These are phyloP conservation scores for Archips xylosteana DNA, from an alignment of 2,888 invertebrate species.

Conservation along the genomic window DNA sequence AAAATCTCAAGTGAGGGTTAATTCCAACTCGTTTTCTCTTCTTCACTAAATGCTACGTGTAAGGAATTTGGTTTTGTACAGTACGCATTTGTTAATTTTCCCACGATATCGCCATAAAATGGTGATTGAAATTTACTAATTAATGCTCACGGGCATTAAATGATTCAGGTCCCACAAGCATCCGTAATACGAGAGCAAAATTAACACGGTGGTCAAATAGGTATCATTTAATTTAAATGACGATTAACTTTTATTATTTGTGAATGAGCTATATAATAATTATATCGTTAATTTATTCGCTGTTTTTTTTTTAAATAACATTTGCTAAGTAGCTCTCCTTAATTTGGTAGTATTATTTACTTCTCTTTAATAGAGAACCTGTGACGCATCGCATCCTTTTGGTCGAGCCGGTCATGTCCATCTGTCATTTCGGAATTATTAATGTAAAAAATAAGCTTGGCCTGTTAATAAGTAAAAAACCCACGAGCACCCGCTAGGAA, in stretches of 20 bases:
- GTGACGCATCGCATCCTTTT: slow-evolving; percentile 68
- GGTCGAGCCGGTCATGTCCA: slow-evolving; percentile 68
- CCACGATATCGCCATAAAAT: slow-evolving; percentile 8
- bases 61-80: background rate
- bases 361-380: slow-evolving; percentile 42
- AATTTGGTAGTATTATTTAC: slow-evolving; percentile 30
- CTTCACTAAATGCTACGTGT: background rate
- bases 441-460: slow-evolving; percentile 63
- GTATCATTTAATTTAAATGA: slow-evolving; percentile 18
- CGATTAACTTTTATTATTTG: slow-evolving; percentile 26
- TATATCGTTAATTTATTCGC: slow-evolving; percentile 12
- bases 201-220: slow-evolving; percentile 17
- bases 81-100: background rate
- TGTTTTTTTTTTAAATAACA: slow-evolving; percentile 11
- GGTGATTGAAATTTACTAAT: slow-evolving; percentile 16
- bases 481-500: slow-evolving; percentile 71
- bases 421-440: slow-evolving; percentile 79
- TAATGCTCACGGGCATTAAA: slow-evolving; percentile 6
- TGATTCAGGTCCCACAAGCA: slow-evolving; percentile 10
- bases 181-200: background rate
- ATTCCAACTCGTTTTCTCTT: background rate
- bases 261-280: slow-evolving; percentile 21
- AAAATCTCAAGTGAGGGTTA: background rate
- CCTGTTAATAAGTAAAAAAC: slow-evolving; percentile 60
- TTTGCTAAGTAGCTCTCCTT: slow-evolving; percentile 21